Base-by-base conservation (phyloP, 2,888 invertebrate genomes). In the Clanis bilineata region DNA sequence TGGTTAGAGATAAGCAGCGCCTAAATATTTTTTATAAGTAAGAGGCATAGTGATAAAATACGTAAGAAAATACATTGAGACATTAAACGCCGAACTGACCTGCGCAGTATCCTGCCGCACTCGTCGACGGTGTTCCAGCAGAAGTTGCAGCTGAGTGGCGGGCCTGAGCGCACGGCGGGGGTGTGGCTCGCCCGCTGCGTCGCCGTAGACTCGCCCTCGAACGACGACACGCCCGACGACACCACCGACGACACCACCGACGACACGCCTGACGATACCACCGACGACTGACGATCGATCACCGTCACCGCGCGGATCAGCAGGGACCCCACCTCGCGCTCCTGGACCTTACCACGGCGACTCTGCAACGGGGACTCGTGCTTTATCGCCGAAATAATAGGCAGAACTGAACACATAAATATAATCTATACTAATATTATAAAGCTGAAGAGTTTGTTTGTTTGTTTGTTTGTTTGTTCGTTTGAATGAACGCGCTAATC, bases 91-190 rank as follows among this genome's bases (percentile, higher is more conserved):
- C n/a, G n/a, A n/a, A n/a, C n/a, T 5, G 3, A 51, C 51, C 51
- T 93, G 51, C 97, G 93, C 57, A 97, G 90, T 73, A 97, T 97
- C 67, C 97, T 92, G 39, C 96, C 96, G 85, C 96, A 95, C 51
- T 94, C 94, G 82, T 97, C 97, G 51, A 97, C 96, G 0, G 97
- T 97, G 82, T 97, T 97, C 97, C 97, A 97, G 87, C 97, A 97
- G 82, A 95, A 97, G 88, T 97, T 97, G 86, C 97, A 97, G 69
- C 97, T 96, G 64, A 97, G 88, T 2, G 97, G 97, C 4, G 97
- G 97, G 0, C 97, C 97, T 7, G 95, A 95, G 58, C 97, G 92
- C 18, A 96, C 95, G 9, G 96, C 96, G 7, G 97, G 97, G 78
- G 97, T 97, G 86, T 97, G 97, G 75, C 96, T 96, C 55, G 96